Percentiles rank a stretch among this genome's conserved stretches.
These are phyloP conservation scores for Pogonomyrmex californicus DNA, from an alignment of 1,140 invertebrate genomes.

Conservation along the genomic window DNA sequence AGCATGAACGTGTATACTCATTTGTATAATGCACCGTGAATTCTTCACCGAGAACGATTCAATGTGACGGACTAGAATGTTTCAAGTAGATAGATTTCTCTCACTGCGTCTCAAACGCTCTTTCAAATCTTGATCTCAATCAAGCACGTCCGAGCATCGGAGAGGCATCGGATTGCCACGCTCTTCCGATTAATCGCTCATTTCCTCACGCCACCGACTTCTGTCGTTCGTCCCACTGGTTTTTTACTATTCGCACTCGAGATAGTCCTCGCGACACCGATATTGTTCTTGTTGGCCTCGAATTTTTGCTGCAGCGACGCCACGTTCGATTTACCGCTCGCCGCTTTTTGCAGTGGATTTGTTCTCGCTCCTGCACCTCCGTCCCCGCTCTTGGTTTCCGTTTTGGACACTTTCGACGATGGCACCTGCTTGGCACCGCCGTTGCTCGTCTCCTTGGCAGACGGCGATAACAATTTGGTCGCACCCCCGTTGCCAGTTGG, in stretches of 20 bases:
- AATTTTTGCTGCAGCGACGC: conserved; percentile 92
- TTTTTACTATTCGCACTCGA: conserved; percentile 64
- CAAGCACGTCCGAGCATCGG: not conserved
- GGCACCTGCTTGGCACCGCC: not conserved
- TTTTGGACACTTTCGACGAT: conserved; percentile 69
- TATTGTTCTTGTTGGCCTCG: conserved; percentile 85
- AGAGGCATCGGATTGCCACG: not conserved
- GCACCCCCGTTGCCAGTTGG: conserved; percentile 75
- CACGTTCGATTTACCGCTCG: conserved; percentile 89
- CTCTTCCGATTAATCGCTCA: not conserved
- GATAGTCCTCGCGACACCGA: conserved; percentile 55
- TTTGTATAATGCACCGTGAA: conserved; percentile 19
- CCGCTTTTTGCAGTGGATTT: conserved; percentile 79
- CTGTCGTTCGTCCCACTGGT: conserved; percentile 57
- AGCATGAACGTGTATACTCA: conserved; percentile 1
- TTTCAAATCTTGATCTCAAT: not conserved
- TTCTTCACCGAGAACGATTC: conserved; percentile 31
- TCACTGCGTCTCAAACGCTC: not conserved
- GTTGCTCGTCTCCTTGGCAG: conserved; percentile 58
- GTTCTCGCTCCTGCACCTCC: conserved; percentile 70
- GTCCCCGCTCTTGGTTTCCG: conserved; percentile 79
- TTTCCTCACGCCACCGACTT: conserved; percentile 48
- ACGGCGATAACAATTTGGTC: conserved; percentile 76
- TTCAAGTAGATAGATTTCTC: conserved; percentile 39
- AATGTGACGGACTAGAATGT: conserved; percentile 71